Evolutionary conservation across 2,888 invertebrate genomes (phyloP).

Genomic region (Scaptomyza tumidula): DNA sequence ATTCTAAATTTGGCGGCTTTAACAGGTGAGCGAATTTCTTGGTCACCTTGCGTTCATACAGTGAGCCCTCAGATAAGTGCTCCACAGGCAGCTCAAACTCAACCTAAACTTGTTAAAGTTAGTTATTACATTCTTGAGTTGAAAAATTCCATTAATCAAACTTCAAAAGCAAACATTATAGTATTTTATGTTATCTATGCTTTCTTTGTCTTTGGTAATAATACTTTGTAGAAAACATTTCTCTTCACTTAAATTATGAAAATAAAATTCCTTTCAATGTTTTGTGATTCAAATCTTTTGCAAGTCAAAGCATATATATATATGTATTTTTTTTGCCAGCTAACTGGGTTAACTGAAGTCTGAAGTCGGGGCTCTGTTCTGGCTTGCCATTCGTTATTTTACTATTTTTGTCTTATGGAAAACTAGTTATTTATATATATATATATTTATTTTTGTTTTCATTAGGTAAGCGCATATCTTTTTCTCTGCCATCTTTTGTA

Average conservation of each 20-base stretch:
- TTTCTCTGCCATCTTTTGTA: conserved; percentile 1
- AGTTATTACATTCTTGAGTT: too few relatives aligned
- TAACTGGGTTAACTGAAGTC: conserved; percentile 20
- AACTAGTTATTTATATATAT: conserved; percentile 15
- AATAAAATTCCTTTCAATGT: background rate
- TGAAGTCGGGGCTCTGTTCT: background rate
- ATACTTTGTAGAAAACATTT: background rate
- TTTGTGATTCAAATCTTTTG: conserved; percentile 11
- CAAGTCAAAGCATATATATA: background rate
- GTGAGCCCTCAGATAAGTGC: background rate
- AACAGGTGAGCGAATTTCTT: conserved; percentile 80
- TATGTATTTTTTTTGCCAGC: background rate
- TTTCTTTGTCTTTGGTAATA: background rate
- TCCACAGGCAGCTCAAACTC: too few relatives aligned
- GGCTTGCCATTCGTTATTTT: conserved; percentile 5
- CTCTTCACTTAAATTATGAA: background rate
- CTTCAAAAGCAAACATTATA: too few relatives aligned
- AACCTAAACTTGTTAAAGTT: too few relatives aligned
- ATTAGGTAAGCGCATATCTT: conserved; percentile 15
- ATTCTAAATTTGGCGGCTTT: conserved; percentile 83
- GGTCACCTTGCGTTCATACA: background rate
- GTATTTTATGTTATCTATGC: too few relatives aligned
- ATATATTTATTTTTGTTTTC: background rate
- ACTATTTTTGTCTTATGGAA: conserved; percentile 40
- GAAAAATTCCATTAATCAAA: too few relatives aligned